Base-by-base conservation (phyloP, 2,113 vertebrate genomes). In the Seriola dumerili region DNA sequence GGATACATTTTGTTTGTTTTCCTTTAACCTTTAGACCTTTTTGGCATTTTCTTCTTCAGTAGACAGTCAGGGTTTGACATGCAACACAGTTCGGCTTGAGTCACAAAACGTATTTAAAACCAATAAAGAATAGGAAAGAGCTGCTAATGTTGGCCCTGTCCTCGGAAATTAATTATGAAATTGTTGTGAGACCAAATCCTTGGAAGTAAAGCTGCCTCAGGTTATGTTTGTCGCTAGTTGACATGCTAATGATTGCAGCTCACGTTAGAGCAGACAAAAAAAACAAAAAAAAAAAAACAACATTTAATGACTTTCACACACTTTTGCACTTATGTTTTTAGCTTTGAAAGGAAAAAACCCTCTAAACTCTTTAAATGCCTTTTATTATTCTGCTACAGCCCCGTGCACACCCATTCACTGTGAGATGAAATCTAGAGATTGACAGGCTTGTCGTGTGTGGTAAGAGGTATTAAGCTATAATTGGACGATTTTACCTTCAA, bases 361-460 rank as follows among this genome's bases (percentile, higher is more conserved):
- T 34, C 21, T 5, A 71, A 40, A 40, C 21, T 38, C 12, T 58
- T 78, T 3, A 69, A 59, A 78, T 50, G 21, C 12, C 0, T 1
- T 32, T 62, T 23, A 36, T 59, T 10, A 1, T 54, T 42, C 44
- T 52, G 34, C 36, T 10, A 19, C 48, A 34, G 50, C 61, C 3
- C 11, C 8, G 29, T 71, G 34, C 40, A 62, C 23, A 17, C 14
- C 8, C 55, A 38, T 50, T 81, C 32, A 25, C 17, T 57, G 36
- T 36, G 36, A 8, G 3, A 36, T 52, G 36, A 44, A 16, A 40
- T 21, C 55, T 57, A 62, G 23, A 71, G 54, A 44, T 5, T 32
- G 54, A 70, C 72, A 29, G 72, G 65, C n/a, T 23, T 81, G 71
- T 25, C 1, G 17, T 61, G 34, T 36, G 23, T 17, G 52, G n/a